Base-by-base conservation (phyloP, 2,888 invertebrate species). In the Agrochola circellaris region DNA sequence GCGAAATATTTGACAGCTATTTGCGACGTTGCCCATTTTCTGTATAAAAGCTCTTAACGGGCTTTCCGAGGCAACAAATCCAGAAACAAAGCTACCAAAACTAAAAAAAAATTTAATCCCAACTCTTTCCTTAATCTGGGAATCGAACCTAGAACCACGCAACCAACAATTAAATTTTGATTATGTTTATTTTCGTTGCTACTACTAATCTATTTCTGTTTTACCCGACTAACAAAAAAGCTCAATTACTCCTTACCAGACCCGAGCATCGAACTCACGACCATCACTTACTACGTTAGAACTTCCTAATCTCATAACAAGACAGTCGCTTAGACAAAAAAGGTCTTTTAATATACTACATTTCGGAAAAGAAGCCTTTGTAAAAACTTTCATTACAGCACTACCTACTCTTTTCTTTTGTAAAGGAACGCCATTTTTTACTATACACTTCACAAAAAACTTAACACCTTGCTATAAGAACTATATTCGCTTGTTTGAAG, bases 321-420 rank as follows among this genome's bases (percentile, higher is more conserved):
- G 62, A 77, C 58, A 54, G n/a, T 48, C 34, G 11, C 20, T 70
- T 17, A 51, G n/a, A 71, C 34, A 70, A 71, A 64, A 70, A 77
- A 77, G 15, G 15, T 73, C 69, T 64, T n/a, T n/a, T 70, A 77
- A 85, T 64, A 64, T 61, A 75, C 75, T 71, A 82, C 77, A 75
- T 76, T 73, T 73, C 34, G 7, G 76, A 79, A 69, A 79, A 70
- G 61, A 80, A 76, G 17, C 64, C 73, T 81, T 86, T 88, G 84
- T 77, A 71, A 58, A 77, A 77, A 82, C 79, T 79, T 78, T 80
- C 84, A 88, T 87, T 77, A 84, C 75, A 77, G 80, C 77, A 62
- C 75, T 23, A 38, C 42, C 67, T 26, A 38, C 48, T 42, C 30
- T 73, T 70, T 81, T 76, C 84, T 80, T 85, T 88, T 80, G 75